Conservation (phyloP, 2,113 vertebrate species). For the Rana temporaria region DNA sequence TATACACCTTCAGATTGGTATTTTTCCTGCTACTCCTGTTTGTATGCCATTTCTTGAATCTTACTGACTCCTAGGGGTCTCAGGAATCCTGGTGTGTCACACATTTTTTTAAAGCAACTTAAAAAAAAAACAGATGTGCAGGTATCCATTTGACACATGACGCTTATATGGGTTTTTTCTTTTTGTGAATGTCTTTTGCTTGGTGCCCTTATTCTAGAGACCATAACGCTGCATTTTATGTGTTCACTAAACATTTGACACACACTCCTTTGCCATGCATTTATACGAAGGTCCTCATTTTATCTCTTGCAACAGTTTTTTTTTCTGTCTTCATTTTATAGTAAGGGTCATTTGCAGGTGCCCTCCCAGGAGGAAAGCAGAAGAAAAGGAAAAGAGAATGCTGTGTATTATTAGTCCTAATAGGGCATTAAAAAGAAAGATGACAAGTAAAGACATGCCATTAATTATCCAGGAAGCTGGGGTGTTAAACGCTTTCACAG, state of each 20-base stretch:
- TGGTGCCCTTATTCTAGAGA: background rate
- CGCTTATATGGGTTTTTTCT: background rate
- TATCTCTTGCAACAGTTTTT: conserved; percentile 30
- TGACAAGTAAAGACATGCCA: conserved; percentile 52
- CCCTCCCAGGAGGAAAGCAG: conserved; percentile 12
- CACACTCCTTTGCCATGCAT: conserved; percentile 20
- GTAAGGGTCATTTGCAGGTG: conserved; percentile 35
- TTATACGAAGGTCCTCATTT: conserved; percentile 40
- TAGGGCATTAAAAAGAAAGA: conserved; percentile 48
- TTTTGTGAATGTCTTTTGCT: background rate
- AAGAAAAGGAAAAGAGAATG: conserved; percentile 25
- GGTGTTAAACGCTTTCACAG: conserved; percentile 55
- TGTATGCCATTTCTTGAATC: no score
- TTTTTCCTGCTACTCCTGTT: no score
- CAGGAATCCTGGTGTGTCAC: no score
- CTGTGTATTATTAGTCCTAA: conserved; percentile 56
- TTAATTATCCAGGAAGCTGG: conserved; percentile 53
- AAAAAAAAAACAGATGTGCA: no score
- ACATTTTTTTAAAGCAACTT: no score
- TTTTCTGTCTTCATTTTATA: conserved; percentile 16
- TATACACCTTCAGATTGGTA: no score
- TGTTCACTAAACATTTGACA: conserved; percentile 36
- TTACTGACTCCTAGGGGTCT: no score
- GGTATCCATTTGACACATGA: no score
- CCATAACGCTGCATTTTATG: conserved; percentile 13